Base-by-base conservation (phyloP, 2,888 invertebrate genomes). In the Synanthedon formicaeformis region DNA sequence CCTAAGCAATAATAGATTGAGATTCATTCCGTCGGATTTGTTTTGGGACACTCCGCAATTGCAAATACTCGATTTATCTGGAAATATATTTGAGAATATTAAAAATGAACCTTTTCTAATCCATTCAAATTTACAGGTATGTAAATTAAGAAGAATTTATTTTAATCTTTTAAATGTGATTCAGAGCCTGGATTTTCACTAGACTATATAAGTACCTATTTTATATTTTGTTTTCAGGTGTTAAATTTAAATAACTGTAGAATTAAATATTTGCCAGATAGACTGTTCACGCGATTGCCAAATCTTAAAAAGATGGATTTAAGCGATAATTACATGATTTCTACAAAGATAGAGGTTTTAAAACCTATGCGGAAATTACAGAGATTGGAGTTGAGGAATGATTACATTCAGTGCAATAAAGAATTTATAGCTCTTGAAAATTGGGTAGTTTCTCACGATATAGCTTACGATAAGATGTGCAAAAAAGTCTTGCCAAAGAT, bases 1-100 rank as follows among this genome's bases (percentile, higher is more conserved):
- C 71, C 76, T 92, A 40, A 90, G 91, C 50, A 88, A 85, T 61
- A 92, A 92, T 64, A 85, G 90, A 27, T 71, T 92, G 52, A 85
- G 91, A 64, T 89, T 86, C 55, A 73, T 92, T 40, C 69, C 85
- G 1, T 75, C 81, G 0, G 88, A 89, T 56, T 69, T 92, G 54
- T 90, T 92, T 61, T 89, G 88, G 73, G 81, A 89, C 41, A 89
- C 91, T 14, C 75, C 78, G 2, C 73, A 80, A 16, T 69, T 92
- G 6, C 70, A 81, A 18, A 81, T 80, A 50, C 69, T 92, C 1
- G 91, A 91, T 65, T 70, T 92, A 53, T 90, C 90, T 49, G 89
- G 89, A 12, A 92, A 92, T 65, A 89, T 91, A 54, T 89, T 92
- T 58, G 89, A 89, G 64, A 71, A 75, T 0, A 64, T 91, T 1